A percentile compares a stretch with the other conserved stretches of the same genome.
Evolutionary conservation across 2,888 invertebrate genomes (phyloP).

Genomic region (Anodontia alba): DNA sequence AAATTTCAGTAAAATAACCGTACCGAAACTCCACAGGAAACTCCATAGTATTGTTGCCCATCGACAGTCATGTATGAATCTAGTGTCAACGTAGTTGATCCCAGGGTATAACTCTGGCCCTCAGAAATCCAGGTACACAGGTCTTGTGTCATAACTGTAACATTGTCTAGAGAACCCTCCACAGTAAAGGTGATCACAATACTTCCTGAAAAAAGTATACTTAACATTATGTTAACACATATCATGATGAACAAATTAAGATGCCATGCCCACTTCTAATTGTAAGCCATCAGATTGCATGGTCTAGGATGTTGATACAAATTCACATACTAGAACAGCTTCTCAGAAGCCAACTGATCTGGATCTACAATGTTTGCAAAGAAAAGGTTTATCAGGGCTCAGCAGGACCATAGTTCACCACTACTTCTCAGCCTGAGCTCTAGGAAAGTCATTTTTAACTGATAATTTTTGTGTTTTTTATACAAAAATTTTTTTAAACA

Average conservation of each 20-base stretch:
- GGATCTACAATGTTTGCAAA: too few relatives aligned
- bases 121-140: slow-evolving; percentile 29
- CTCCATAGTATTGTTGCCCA: slow-evolving; percentile 42
- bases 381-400: too few relatives aligned
- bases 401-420: too few relatives aligned
- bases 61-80: slow-evolving; percentile 53
- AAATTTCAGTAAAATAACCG: too few relatives aligned
- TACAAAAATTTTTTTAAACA: too few relatives aligned
- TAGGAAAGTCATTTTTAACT: too few relatives aligned
- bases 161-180: slow-evolving; percentile 32
- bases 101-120: slow-evolving; percentile 30
- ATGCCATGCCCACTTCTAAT: too few relatives aligned
- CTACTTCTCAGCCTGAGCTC: too few relatives aligned
- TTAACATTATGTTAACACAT: neutral
- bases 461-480: too few relatives aligned
- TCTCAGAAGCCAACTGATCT: neutral
- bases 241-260: too few relatives aligned
- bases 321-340: neutral
- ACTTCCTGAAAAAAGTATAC: slow-evolving; percentile 37
- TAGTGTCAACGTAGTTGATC: slow-evolving; percentile 36
- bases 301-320: too few relatives aligned
- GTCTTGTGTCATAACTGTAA: slow-evolving; percentile 3
- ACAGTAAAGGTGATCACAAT: slow-evolving; percentile 47
- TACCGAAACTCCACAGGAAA: slow-evolving; percentile 37
- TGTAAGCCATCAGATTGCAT: too few relatives aligned